A percentile compares a stretch with the other conserved stretches of the same genome.
phyloP scores from a whole-genome alignment of 1,140 invertebrate species.

The Drosophila gunungcola region DNA sequence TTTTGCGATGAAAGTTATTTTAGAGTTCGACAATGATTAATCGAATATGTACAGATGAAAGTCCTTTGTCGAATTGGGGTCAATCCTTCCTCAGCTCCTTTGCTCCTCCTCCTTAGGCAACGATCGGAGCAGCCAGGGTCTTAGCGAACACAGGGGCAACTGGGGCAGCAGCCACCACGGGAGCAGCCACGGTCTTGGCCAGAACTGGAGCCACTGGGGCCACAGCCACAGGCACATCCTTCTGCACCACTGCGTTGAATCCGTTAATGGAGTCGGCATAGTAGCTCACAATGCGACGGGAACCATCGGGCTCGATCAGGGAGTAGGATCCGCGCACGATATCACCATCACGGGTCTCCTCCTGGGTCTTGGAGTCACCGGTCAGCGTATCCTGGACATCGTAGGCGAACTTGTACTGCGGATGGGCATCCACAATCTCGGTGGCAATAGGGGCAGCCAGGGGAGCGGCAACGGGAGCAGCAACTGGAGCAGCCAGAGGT shows the following conservation, averaged over 20 bases:
- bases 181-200: slow-evolving; percentile 65
- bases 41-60: slow-evolving; percentile 84
- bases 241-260: slow-evolving; percentile 87
- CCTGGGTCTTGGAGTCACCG: slow-evolving; percentile 87
- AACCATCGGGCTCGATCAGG: slow-evolving; percentile 87
- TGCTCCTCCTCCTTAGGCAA: slow-evolving; percentile 50
- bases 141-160: slow-evolving; percentile 66
- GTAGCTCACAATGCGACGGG: slow-evolving; percentile 86
- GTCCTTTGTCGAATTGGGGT: slow-evolving; percentile 65
- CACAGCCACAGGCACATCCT: slow-evolving; percentile 85
- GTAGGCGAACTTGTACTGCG: slow-evolving; percentile 87
- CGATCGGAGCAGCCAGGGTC: slow-evolving; percentile 67
- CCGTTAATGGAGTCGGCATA: slow-evolving; percentile 86
- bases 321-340: slow-evolving; percentile 87
- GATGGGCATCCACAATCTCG: slow-evolving; percentile 85
- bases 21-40: slow-evolving; percentile 81
- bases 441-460: slow-evolving; percentile 55
- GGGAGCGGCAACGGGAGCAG: slow-evolving; percentile 40
- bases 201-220: slow-evolving; percentile 71
- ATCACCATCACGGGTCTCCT: slow-evolving; percentile 86
- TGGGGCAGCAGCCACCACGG: slow-evolving; percentile 62
- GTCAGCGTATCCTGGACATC: slow-evolving; percentile 86
- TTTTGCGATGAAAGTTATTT: slow-evolving; percentile 75
- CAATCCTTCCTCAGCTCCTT: slow-evolving; percentile 16
- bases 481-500: slow-evolving; percentile 21